Conservation (phyloP, 2,113 vertebrate species). For the Cisticola juncidis region DNA sequence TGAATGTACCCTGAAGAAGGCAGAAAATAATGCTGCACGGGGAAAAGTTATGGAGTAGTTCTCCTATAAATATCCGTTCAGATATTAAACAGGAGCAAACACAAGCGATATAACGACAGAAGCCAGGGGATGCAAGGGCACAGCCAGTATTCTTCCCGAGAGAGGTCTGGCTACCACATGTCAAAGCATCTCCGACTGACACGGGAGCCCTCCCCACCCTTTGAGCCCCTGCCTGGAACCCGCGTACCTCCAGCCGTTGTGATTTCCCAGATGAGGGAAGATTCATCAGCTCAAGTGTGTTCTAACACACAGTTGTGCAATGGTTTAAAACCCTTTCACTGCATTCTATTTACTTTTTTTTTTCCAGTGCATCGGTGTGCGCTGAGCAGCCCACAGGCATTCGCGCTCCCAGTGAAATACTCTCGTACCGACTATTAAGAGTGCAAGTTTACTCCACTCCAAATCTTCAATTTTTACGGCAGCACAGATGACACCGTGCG, state of each 20-base stretch:
- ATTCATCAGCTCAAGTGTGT: not conserved
- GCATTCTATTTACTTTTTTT: too few species aligned
- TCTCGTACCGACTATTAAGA: not conserved
- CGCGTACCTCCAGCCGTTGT: fast-evolving
- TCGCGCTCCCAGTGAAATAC: fast-evolving
- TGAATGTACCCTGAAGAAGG: not conserved
- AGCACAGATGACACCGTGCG: fast-evolving
- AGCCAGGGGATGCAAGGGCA: not conserved
- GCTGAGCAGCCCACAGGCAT: not conserved
- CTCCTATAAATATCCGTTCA: not conserved
- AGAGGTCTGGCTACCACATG: not conserved
- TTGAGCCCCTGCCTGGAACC: not conserved
- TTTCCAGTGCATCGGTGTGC: not conserved
- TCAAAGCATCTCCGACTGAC: not conserved
- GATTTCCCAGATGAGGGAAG: not conserved
- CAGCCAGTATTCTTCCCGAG: not conserved
- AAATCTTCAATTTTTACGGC: not conserved
- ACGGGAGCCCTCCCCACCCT: not conserved
- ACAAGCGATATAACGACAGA: not conserved
- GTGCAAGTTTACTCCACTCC: not conserved
- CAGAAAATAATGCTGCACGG: not conserved
- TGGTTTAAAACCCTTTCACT: not conserved
- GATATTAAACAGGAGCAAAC: not conserved
- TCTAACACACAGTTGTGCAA: not conserved
- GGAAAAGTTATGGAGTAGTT: not conserved